Percentiles rank a stretch among this genome's conserved stretches.
Evolutionary conservation across 2,113 vertebrate species (phyloP).

Genomic region (Pluvialis apricaria): DNA sequence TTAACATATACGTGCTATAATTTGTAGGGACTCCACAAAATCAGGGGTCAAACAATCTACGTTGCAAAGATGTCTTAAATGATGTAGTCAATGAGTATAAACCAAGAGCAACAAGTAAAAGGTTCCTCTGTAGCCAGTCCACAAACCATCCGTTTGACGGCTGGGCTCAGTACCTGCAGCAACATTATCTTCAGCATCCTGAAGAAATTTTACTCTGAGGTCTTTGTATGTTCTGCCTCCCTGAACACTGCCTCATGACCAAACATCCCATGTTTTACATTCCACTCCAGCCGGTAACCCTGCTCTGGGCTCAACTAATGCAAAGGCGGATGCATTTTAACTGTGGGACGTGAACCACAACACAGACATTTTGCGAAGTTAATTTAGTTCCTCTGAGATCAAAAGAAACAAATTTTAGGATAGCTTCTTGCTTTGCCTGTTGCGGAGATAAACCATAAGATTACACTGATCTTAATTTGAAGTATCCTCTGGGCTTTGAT

Average conservation of each 20-base stretch:
- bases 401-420: slow-evolving; percentile 26
- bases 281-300: neutral
- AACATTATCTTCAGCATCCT: neutral
- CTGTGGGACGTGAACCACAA: neutral
- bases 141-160: fast-evolving
- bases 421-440: neutral
- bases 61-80: neutral
- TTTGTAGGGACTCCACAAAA: neutral
- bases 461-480: neutral
- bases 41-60: neutral
- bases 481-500: neutral
- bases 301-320: neutral
- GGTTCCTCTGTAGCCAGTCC: neutral
- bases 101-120: neutral
- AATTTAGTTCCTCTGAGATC: slow-evolving; percentile 4
- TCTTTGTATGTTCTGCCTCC: neutral
- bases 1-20: neutral
- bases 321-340: neutral
- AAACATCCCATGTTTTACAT: neutral
- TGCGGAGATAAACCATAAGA: slow-evolving; percentile 17
- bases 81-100: neutral
- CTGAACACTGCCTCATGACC: fast-evolving
- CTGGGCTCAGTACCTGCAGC: neutral
- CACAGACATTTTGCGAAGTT: neutral
- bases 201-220: neutral